These are phyloP conservation scores for Epinephelus awoara DNA, from an alignment of 2,797 vertebrate genomes.

Conservation along the genomic window DNA sequence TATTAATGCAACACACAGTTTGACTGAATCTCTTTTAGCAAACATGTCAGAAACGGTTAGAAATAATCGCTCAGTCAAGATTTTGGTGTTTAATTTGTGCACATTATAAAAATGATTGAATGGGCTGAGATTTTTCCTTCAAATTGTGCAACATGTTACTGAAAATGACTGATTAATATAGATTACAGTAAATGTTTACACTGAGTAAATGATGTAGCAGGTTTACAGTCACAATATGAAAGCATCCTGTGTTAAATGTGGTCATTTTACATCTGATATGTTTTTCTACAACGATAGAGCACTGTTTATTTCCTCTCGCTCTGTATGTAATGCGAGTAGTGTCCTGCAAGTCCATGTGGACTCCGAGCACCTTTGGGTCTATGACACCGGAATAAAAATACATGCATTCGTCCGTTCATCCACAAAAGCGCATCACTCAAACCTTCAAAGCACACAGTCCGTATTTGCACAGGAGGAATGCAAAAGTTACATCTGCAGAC, in stretches of 20 bases:
- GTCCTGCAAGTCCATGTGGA: background rate
- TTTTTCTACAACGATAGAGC: background rate
- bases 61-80: background rate
- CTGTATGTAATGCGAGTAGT: background rate
- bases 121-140: background rate
- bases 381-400: background rate
- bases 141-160: too few relatives aligned
- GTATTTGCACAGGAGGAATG: conserved; percentile 14
- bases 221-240: background rate
- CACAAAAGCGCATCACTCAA: conserved; percentile 1
- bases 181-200: background rate
- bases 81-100: background rate
- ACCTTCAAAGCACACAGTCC: background rate
- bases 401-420: background rate
- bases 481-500: conserved; percentile 16
- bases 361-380: background rate
- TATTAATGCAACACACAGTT: background rate
- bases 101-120: background rate
- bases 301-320: background rate
- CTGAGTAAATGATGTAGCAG: too few relatives aligned
- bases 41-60: background rate
- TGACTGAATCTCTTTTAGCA: conserved; percentile 4
- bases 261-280: conserved; percentile 1
- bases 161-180: background rate
- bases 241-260: background rate